Evolutionary conservation across 1,140 invertebrate genomes (phyloP).

Genomic region (Ylistrum balloti): DNA sequence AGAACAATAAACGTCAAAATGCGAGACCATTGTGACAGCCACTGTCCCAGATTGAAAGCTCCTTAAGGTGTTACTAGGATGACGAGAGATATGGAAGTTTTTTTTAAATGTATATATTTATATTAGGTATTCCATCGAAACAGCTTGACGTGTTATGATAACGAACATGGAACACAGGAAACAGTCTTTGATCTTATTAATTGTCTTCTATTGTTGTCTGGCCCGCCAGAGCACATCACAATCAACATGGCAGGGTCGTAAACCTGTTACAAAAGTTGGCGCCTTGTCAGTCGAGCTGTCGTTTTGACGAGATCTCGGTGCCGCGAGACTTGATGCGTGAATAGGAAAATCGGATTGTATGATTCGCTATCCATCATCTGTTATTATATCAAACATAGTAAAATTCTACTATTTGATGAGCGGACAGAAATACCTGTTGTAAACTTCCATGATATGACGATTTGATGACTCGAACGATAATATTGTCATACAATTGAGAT

Average conservation of each 20-base stretch:
- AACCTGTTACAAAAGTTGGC: constrained; percentile 28
- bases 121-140: neutral
- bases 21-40: neutral
- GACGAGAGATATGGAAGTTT: neutral
- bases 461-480: neutral
- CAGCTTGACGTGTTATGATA: constrained; percentile 22
- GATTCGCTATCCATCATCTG: constrained; percentile 32
- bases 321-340: constrained; percentile 30
- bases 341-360: constrained; percentile 22
- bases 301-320: constrained; percentile 37
- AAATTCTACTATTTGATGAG: neutral
- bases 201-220: constrained; percentile 25
- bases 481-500: neutral
- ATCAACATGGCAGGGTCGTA: constrained; percentile 28
- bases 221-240: neutral
- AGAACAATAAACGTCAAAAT: neutral
- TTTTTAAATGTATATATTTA: neutral
- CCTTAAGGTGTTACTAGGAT: constrained; percentile 16
- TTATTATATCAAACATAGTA: neutral
- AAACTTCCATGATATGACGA: neutral
- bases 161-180: neutral
- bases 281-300: constrained; percentile 25
- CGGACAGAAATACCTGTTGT: neutral
- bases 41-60: constrained; percentile 4
- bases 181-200: constrained; percentile 26